phyloP scores from a whole-genome alignment of 2,797 vertebrate species.

The Sylvilagus floridanus region DNA sequence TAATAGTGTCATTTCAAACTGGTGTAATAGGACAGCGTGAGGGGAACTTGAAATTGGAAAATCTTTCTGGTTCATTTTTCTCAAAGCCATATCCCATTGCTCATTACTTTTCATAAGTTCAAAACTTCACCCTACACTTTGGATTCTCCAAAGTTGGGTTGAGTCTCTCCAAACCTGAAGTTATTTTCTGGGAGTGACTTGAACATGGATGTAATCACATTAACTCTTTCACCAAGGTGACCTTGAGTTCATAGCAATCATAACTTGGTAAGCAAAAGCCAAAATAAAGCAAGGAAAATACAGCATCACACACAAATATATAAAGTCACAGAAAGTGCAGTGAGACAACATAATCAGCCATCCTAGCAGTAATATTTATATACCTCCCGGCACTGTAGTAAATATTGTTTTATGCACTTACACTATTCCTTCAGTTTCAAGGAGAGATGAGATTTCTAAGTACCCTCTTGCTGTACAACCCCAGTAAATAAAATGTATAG shows the following conservation, averaged over 20 bases:
- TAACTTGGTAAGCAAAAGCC: neutral
- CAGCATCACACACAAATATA: slow-evolving; percentile 32
- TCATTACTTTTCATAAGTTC: slow-evolving; percentile 54
- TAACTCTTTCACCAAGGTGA: slow-evolving; percentile 45
- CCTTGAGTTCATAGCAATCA: neutral
- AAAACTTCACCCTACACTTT: slow-evolving; percentile 31
- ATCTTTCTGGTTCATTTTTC: slow-evolving; percentile 54
- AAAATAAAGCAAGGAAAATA: slow-evolving; percentile 31
- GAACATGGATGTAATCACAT: neutral
- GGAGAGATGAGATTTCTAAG: slow-evolving; percentile 72
- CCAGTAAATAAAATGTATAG: slow-evolving; percentile 69
- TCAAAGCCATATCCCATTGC: slow-evolving; percentile 28
- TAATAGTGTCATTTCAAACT: slow-evolving; percentile 70
- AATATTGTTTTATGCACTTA: slow-evolving; percentile 72
- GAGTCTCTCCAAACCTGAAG: neutral
- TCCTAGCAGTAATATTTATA: slow-evolving; percentile 68
- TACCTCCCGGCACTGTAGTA: slow-evolving; percentile 39
- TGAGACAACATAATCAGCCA: slow-evolving; percentile 67
- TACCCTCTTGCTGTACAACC: slow-evolving; percentile 24
- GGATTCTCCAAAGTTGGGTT: neutral
- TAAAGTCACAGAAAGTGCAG: slow-evolving; percentile 55
- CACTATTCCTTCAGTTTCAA: slow-evolving; percentile 59
- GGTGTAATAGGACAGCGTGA: slow-evolving; percentile 61
- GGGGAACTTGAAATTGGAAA: slow-evolving; percentile 15
- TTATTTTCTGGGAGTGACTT: slow-evolving; percentile 27